Base-by-base conservation (phyloP, 2,888 invertebrate genomes). In the Acheta domesticus region DNA sequence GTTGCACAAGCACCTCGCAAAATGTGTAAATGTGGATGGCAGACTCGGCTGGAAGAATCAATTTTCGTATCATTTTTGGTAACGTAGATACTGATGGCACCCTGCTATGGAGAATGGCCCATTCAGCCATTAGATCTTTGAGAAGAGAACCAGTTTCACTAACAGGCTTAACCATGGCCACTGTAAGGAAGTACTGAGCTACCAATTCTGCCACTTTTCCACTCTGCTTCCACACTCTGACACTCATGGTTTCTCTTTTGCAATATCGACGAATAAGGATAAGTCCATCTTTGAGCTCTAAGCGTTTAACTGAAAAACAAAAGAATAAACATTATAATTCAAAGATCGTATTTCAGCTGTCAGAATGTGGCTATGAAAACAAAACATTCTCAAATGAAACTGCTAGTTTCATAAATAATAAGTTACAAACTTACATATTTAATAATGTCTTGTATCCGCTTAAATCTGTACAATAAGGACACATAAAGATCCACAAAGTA, bases 21-120 rank as follows among this genome's bases (percentile, higher is more conserved):
- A 93, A 90, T 80, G 91, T 89, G 86, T 93, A 93, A 85, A 93
- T 90, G 82, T 93, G 93, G 14, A 89, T 84, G 21, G 93, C 90
- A 79, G 92, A 91, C 84, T 90, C 90, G 74, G 93, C 93, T 81
- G 91, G 86, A 84, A 82, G 84, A 82, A 83, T 86, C 80, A 88
- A 85, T 84, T 87, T 87, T 62, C 87, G 84, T 79, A 88, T 86
- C 85, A 87, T 86, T 20, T 86, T 85, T 48, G 86, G 85, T 75
- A 88, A 50, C 48, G 82, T 81, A 79, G 84, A 83, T 77, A 82
- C 80, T 78, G 85, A 84, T 80, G 81, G 77, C 62, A 78, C 75
- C 76, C 79, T 80, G n/a, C 77, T 77, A 36, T 86, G 86, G 48
- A 87, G 82, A 16, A 83, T 82, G 74, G 87, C 85, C 87, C 88